Conservation (phyloP, 1,140 invertebrate species). For the Augochlora pura region DNA sequence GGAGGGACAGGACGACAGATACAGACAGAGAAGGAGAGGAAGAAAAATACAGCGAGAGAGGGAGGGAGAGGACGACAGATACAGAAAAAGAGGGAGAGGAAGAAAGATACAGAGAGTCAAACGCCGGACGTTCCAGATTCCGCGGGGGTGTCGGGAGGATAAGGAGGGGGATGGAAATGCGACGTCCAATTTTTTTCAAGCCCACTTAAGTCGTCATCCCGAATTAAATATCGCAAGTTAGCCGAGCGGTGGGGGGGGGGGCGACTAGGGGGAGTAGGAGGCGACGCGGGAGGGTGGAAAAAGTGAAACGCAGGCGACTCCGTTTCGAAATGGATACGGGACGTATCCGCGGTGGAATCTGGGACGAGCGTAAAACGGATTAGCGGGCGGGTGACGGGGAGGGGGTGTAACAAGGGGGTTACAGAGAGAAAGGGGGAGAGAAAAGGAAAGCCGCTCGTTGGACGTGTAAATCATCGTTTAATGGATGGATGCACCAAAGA, state of each 20-base stretch:
- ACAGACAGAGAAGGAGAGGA: background rate
- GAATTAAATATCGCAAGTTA: constrained; percentile 34
- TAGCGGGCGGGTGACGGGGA: background rate
- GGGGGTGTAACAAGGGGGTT: background rate
- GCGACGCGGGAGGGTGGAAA: too few relatives aligned
- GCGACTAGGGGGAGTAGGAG: too few relatives aligned
- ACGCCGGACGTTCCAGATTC: too few relatives aligned
- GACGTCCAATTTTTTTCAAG: constrained; percentile 20
- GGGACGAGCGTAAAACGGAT: constrained; percentile 28
- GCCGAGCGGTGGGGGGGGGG: too few relatives aligned
- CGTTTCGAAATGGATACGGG: background rate
- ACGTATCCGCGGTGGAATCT: background rate
- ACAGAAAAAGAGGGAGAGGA: background rate
- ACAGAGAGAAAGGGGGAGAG: constrained; percentile 1
- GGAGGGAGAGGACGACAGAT: too few relatives aligned
- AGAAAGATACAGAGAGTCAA: background rate
- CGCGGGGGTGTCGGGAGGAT: background rate
- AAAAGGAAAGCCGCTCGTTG: constrained; percentile 15
- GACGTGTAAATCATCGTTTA: constrained; percentile 46
- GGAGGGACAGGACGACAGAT: too few relatives aligned
- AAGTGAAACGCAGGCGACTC: background rate
- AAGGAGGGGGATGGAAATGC: constrained; percentile 3
- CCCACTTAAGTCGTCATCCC: constrained; percentile 11
- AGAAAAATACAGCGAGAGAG: constrained; percentile 3
- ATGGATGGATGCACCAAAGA: background rate